Conservation (phyloP, 2,797 vertebrate species). For the Silurus aristotelis region DNA sequence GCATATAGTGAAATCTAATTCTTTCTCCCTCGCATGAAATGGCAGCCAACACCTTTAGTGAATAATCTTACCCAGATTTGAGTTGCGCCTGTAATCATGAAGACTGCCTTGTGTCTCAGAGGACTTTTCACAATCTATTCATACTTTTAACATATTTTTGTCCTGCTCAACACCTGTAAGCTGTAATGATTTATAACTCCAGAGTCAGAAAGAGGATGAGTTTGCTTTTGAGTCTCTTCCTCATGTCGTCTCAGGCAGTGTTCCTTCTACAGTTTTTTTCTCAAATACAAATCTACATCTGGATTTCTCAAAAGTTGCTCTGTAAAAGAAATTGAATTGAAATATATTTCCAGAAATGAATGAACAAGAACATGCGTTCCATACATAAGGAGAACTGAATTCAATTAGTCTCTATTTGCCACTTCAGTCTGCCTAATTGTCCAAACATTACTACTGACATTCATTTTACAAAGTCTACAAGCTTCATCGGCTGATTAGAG, state of each 20-base stretch:
- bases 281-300: neutral
- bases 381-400: no score
- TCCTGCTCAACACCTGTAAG: neutral
- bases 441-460: neutral
- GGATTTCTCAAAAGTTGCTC: neutral
- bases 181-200: neutral
- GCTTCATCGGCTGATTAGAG: slow-evolving; percentile 2
- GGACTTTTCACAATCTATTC: neutral
- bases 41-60: neutral
- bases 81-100: neutral
- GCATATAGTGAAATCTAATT: neutral
- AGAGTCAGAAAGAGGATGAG: neutral
- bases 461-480: neutral
- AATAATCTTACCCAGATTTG: neutral
- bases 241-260: neutral
- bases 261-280: neutral
- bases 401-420: no score
- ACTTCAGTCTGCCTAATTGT: neutral
- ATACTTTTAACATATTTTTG: neutral
- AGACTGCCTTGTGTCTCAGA: neutral
- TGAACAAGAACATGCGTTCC: neutral
- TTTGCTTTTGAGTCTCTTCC: neutral
- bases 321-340: neutral
- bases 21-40: neutral
- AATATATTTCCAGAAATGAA: neutral